These are phyloP conservation scores for Notarius lentiginosus DNA, from an alignment of 2,113 vertebrate species.

Conservation along the genomic window DNA sequence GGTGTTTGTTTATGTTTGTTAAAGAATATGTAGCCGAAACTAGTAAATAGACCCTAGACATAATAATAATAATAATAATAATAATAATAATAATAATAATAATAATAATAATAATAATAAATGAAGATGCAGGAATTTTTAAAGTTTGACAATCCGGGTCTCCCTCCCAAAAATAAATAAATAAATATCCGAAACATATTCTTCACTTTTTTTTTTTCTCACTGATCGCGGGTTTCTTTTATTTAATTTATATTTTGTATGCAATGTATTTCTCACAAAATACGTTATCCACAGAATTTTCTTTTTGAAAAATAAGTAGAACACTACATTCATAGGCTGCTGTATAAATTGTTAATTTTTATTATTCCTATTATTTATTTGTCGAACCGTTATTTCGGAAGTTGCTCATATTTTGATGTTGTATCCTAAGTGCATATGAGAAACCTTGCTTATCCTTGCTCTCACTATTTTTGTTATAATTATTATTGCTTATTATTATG, in stretches of 20 bases:
- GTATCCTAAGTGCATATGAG: background rate
- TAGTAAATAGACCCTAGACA: background rate
- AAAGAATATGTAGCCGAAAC: background rate
- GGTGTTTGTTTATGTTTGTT: background rate
- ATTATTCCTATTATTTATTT: background rate
- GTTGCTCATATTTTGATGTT: background rate
- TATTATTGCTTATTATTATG: conserved; percentile 6
- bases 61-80: too few relatives aligned
- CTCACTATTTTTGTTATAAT: conserved; percentile 6
- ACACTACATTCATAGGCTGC: background rate
- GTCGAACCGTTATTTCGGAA: background rate
- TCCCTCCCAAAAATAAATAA: too few relatives aligned
- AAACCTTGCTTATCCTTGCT: background rate
- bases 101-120: too few relatives aligned
- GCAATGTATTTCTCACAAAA: background rate
- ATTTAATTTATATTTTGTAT: background rate
- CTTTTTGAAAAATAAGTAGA: background rate
- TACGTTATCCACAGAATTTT: background rate
- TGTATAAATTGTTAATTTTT: too few relatives aligned
- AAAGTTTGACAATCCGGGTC: background rate
- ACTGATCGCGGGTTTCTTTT: background rate
- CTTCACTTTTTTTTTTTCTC: background rate
- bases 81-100: too few relatives aligned
- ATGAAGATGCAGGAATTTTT: background rate
- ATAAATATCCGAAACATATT: too few relatives aligned